A percentile compares a stretch with the other conserved stretches of the same genome.
These are phyloP conservation scores for Apis florea DNA, from an alignment of 1,140 invertebrate species.

Conservation along the genomic window DNA sequence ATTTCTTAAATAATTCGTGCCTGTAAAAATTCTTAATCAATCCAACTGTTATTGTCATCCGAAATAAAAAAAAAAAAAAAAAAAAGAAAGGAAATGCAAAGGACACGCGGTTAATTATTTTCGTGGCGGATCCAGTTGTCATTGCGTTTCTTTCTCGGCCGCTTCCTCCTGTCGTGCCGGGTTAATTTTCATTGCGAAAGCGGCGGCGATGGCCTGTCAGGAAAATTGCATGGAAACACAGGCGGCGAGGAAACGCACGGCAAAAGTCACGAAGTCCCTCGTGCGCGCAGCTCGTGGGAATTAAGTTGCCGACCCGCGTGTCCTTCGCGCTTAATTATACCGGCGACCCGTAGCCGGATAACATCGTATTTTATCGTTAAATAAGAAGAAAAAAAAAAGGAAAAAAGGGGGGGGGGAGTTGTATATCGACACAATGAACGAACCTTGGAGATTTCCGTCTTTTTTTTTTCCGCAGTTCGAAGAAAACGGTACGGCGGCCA, in stretches of 20 bases:
- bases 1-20: no score
- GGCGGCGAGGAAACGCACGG: constrained; percentile 41
- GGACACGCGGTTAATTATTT: background rate
- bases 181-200: constrained; percentile 47
- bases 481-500: background rate
- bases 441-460: constrained; percentile 55
- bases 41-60: no score
- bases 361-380: constrained; percentile 53
- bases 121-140: background rate
- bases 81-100: background rate
- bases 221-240: constrained; percentile 65
- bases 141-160: background rate
- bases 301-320: constrained; percentile 60
- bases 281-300: constrained; percentile 54
- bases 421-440: constrained; percentile 58
- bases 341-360: constrained; percentile 51
- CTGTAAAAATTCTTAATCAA: no score
- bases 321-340: constrained; percentile 65
- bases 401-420: constrained; percentile 19
- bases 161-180: constrained; percentile 7
- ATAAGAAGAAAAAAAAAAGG: constrained; percentile 14
- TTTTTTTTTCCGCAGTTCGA: background rate
- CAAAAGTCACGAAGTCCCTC: constrained; percentile 44
- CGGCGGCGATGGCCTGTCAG: constrained; percentile 11
- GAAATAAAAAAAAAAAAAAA: no score